These are phyloP conservation scores for Lepus oiostolus DNA, from an alignment of 2,797 vertebrate species.

Conservation along the genomic window DNA sequence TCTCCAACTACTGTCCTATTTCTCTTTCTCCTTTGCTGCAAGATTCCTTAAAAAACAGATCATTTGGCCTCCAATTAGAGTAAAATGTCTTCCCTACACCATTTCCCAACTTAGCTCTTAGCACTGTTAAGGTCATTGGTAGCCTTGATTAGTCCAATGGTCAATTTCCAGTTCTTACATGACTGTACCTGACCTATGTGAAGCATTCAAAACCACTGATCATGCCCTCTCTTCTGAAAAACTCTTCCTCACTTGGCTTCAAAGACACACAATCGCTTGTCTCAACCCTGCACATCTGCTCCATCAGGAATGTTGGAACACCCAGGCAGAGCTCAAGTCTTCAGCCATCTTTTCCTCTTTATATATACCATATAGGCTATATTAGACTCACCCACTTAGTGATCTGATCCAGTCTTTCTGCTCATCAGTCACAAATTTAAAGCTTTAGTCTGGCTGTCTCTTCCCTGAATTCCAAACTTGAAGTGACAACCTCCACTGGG, in stretches of 20 bases:
- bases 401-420: not conserved
- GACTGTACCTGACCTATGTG: not conserved
- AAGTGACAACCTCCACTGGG: not conserved
- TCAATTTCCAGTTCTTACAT: slow-evolving; percentile 8
- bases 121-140: not conserved
- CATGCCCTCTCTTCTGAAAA: not conserved
- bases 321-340: not conserved
- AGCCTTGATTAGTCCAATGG: not conserved
- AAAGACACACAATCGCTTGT: not conserved
- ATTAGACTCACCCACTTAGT: not conserved
- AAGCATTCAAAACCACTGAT: not conserved
- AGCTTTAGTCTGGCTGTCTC: not conserved
- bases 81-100: not conserved
- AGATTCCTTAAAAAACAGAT: slow-evolving; percentile 7
- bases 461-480: not conserved
- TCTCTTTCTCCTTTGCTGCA: not conserved
- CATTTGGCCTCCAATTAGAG: not conserved
- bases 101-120: slow-evolving; percentile 28
- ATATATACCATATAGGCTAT: not conserved
- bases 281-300: not conserved
- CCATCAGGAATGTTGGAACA: not conserved
- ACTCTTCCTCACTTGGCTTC: slow-evolving; percentile 28
- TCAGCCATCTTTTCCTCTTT: not conserved
- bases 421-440: not conserved
- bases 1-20: not conserved